These are phyloP conservation scores for Lepus oiostolus DNA, from an alignment of 2,797 vertebrate genomes.

Conservation along the genomic window DNA sequence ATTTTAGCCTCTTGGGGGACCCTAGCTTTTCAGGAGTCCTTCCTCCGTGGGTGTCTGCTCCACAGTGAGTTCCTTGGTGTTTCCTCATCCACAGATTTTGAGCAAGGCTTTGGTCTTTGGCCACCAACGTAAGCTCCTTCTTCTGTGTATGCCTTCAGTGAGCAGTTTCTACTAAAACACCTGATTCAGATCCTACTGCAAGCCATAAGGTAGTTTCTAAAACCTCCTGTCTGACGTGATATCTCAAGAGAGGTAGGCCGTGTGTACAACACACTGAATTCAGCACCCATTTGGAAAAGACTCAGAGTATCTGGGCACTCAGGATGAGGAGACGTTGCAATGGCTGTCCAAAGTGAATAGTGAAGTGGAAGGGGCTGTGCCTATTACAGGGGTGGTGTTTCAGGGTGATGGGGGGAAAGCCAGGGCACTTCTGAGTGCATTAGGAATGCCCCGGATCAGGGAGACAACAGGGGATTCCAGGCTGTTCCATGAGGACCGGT, in stretches of 20 bases:
- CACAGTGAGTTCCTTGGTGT: not conserved
- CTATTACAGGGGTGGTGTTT: not conserved
- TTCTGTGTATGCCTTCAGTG: not conserved
- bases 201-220: not conserved
- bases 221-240: not conserved
- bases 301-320: not conserved
- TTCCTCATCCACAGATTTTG: not conserved
- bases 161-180: not conserved
- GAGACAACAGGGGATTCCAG: not conserved
- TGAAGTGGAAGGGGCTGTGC: not conserved
- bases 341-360: not conserved
- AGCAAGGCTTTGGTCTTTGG: not conserved
- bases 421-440: not conserved
- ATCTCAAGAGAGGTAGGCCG: not conserved
- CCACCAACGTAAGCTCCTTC: not conserved
- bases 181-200: not conserved
- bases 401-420: not conserved
- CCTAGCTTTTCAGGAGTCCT: not conserved
- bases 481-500: not conserved
- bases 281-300: not conserved
- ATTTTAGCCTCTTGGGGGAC: not conserved
- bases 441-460: not conserved
- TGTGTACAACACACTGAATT: not conserved
- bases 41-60: not conserved
- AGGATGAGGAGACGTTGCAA: not conserved